These are phyloP conservation scores for Siniperca chuatsi DNA, from an alignment of 2,113 vertebrate genomes.

Conservation along the genomic window DNA sequence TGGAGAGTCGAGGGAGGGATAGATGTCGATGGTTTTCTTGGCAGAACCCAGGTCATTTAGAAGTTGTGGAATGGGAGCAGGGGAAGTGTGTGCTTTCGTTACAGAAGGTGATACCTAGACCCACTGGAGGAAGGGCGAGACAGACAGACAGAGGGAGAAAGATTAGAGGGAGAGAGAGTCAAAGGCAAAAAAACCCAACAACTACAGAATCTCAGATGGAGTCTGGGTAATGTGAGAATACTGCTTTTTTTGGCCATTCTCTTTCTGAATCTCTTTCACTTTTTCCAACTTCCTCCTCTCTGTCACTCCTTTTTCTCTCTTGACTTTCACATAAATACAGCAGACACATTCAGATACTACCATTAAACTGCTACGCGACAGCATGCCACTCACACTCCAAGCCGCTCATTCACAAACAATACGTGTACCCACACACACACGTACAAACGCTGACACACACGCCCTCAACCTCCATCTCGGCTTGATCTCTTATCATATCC, in stretches of 20 bases:
- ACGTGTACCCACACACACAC: constrained; percentile 11
- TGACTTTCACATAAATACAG: background rate
- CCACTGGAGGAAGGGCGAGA: constrained; percentile 57
- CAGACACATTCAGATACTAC: background rate
- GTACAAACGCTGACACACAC: constrained; percentile 29
- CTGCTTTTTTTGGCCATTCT: background rate
- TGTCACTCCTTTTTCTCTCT: background rate
- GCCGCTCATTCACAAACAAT: constrained; percentile 60
- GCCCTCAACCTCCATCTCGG: constrained; percentile 40
- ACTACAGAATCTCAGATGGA: constrained; percentile 22
- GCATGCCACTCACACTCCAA: constrained; percentile 24
- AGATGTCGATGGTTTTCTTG: constrained; percentile 55
- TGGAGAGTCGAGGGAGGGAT: constrained; percentile 63
- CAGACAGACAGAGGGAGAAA: constrained; percentile 21
- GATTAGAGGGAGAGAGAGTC: constrained; percentile 37
- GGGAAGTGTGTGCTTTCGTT: constrained; percentile 63
- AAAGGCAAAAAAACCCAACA: constrained; percentile 51
- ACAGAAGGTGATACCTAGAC: constrained; percentile 94
- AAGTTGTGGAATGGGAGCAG: constrained; percentile 45
- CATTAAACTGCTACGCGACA: background rate
- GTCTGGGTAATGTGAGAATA: constrained; percentile 33
- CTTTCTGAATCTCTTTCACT: background rate
- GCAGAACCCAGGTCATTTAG: constrained; percentile 49
- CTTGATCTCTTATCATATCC: constrained; percentile 62
- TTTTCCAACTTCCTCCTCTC: background rate